Conservation (phyloP, 2,113 vertebrate species). For the Aix galericulata region DNA sequence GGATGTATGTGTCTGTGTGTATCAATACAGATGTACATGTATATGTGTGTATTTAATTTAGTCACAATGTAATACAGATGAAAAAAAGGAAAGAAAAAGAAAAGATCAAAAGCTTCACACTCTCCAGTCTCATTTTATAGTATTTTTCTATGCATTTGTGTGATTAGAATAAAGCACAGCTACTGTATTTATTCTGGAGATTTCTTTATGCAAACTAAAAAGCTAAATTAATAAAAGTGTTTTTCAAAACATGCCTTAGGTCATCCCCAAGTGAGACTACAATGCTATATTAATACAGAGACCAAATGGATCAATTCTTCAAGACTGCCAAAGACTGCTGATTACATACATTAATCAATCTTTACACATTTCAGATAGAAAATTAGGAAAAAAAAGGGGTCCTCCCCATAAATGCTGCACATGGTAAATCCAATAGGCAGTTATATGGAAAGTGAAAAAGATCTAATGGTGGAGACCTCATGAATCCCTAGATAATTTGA, state of each 20-base stretch:
- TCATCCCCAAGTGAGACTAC: not conserved
- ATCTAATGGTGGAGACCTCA: not conserved
- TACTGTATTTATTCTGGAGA: not conserved
- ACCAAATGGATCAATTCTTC: not conserved
- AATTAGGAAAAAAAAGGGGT: not conserved
- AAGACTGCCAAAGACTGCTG: not conserved
- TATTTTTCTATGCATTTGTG: not conserved
- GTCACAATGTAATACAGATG: not conserved
- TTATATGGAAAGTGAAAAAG: not conserved
- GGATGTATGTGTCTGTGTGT: fast-evolving
- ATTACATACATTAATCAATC: not conserved
- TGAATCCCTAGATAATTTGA: not conserved
- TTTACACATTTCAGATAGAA: not conserved
- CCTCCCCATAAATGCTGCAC: not conserved
- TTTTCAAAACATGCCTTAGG: not conserved
- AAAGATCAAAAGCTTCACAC: not conserved
- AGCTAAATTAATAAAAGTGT: not conserved
- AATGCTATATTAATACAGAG: not conserved
- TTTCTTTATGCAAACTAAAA: not conserved
- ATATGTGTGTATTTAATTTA: not conserved
- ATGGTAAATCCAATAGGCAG: not conserved
- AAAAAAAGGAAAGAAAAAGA: not conserved
- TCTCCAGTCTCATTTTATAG: not conserved
- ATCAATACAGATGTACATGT: not conserved
- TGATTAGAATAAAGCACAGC: not conserved